phyloP scores from a whole-genome alignment of 2,797 vertebrate species.

The Fistularia tabacaria region DNA sequence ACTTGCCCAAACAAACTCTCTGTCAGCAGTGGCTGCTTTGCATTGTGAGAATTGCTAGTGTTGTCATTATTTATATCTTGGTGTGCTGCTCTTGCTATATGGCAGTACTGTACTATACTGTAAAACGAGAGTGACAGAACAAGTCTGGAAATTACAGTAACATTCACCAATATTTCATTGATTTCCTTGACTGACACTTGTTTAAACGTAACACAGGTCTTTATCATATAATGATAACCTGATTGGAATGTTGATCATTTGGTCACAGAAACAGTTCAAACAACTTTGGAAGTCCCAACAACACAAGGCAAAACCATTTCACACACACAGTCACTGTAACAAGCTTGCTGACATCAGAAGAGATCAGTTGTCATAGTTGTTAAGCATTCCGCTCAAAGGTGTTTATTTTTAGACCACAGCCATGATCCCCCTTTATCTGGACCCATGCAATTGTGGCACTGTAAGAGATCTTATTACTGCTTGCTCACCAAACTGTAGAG shows the following conservation, averaged over 20 bases:
- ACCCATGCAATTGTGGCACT: conserved; percentile 63
- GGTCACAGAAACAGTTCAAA: too few relatives aligned
- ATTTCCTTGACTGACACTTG: too few relatives aligned
- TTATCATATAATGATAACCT: too few relatives aligned
- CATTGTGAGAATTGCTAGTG: too few relatives aligned
- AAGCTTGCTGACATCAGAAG: conserved; percentile 19
- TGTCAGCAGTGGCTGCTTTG: background rate
- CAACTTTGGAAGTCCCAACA: background rate
- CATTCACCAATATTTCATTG: too few relatives aligned
- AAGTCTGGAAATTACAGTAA: too few relatives aligned
- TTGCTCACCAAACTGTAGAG: conserved; percentile 50
- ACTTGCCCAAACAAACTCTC: background rate
- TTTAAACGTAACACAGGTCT: too few relatives aligned
- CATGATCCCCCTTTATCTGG: conserved; percentile 79
- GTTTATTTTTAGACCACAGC: conserved; percentile 90
- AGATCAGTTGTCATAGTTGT: conserved; percentile 79
- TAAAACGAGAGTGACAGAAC: too few relatives aligned
- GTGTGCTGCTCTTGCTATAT: too few relatives aligned
- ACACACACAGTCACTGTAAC: background rate
- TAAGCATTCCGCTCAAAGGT: conserved; percentile 79
- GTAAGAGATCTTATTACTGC: conserved; percentile 67
- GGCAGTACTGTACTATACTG: too few relatives aligned
- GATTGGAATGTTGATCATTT: too few relatives aligned
- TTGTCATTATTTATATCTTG: too few relatives aligned
- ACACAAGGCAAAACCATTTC: background rate